Evolutionary conservation across 2,888 invertebrate genomes (phyloP).

Genomic region (Cartodere bifasciata): DNA sequence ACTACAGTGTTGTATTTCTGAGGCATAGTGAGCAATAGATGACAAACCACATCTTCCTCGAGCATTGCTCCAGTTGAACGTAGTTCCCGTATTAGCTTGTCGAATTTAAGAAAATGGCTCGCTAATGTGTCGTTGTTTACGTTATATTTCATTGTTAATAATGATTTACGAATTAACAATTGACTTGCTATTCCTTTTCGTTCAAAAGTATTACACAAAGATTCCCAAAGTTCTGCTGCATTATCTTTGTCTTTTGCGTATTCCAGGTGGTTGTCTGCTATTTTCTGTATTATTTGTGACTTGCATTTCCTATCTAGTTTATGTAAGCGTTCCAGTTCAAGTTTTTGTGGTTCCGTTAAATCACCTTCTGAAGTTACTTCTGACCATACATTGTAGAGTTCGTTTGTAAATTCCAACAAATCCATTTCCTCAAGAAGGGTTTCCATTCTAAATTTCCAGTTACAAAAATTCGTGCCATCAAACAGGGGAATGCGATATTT

Average conservation of each 20-base stretch:
- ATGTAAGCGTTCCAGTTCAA: neutral
- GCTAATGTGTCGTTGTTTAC: constrained; percentile 8
- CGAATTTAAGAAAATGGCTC: constrained; percentile 17
- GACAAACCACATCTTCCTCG: constrained; percentile 16
- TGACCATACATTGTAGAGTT: no score
- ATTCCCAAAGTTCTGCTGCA: constrained; percentile 17
- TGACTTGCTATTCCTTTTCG: constrained; percentile 19
- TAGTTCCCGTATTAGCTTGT: constrained; percentile 17
- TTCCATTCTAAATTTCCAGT: constrained; percentile 17
- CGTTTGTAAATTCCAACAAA: constrained; percentile 7
- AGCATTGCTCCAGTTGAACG: constrained; percentile 15
- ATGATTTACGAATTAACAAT: constrained; percentile 16
- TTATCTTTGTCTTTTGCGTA: constrained; percentile 19
- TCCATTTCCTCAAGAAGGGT: constrained; percentile 12
- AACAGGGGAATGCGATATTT: constrained; percentile 12
- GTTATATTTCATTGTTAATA: constrained; percentile 13
- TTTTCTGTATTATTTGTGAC: constrained; percentile 18
- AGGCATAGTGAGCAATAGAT: constrained; percentile 10
- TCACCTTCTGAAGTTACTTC: no score
- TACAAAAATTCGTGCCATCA: constrained; percentile 13
- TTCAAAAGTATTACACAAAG: constrained; percentile 15
- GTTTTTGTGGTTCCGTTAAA: no score
- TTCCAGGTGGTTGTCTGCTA: constrained; percentile 21
- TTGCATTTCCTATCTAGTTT: constrained; percentile 16
- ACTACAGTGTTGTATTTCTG: constrained; percentile 16